These are phyloP conservation scores for Macrobrachium rosenbergii DNA, from an alignment of 1,140 invertebrate species.

Conservation along the genomic window DNA sequence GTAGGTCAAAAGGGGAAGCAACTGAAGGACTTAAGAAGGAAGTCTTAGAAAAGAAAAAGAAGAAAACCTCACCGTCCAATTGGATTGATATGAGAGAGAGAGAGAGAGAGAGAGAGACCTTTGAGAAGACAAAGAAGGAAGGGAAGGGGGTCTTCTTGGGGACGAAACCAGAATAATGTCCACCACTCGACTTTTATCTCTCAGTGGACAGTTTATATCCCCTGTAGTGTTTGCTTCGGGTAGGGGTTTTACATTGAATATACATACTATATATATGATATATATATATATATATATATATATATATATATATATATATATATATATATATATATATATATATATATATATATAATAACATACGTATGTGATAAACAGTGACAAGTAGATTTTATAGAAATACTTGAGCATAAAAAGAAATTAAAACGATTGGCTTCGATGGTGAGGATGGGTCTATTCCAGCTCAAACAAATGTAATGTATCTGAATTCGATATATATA, in stretches of 20 bases:
- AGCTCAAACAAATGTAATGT: neutral
- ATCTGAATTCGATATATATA: neutral
- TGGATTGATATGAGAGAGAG: neutral
- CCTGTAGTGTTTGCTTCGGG: no score
- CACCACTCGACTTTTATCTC: conserved; percentile 4
- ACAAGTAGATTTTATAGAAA: neutral
- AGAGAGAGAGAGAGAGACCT: conserved; percentile 17
- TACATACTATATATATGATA: no score
- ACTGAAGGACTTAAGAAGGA: no score
- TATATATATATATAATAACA: no score
- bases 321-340: no score
- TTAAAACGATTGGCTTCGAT: neutral
- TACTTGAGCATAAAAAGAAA: neutral
- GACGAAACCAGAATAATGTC: neutral
- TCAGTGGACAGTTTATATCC: neutral
- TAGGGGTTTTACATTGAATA: no score
- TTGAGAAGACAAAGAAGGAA: conserved; percentile 2
- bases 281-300: no score
- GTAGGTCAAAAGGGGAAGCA: neutral
- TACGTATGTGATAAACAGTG: no score
- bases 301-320: no score
- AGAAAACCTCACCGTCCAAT: neutral
- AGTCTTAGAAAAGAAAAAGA: neutral
- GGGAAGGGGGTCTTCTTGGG: neutral
- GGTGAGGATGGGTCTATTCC: neutral